Evolutionary conservation across 2,888 invertebrate species (phyloP).

Genomic region (Pollenia labialis): DNA sequence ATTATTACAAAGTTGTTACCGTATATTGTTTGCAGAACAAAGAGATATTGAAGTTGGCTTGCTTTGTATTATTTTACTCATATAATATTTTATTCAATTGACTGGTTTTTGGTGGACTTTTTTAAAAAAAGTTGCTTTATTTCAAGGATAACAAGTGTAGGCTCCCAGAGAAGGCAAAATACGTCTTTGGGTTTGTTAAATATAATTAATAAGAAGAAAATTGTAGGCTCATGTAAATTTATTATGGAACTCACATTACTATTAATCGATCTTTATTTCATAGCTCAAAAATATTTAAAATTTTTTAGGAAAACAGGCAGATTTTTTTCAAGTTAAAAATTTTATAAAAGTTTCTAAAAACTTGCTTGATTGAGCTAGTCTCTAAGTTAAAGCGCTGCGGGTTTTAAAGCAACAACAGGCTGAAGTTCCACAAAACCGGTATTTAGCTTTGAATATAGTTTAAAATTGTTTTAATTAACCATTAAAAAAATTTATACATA

Average conservation of each 20-base stretch:
- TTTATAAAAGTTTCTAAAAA: too few relatives aligned
- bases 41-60: constrained; percentile 33
- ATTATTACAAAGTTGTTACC: constrained; percentile 38
- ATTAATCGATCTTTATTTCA: neutral
- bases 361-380: too few relatives aligned
- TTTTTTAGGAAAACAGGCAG: too few relatives aligned
- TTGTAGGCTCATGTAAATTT: neutral
- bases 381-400: too few relatives aligned
- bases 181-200: neutral
- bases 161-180: neutral
- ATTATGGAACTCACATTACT: neutral
- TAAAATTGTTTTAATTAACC: too few relatives aligned
- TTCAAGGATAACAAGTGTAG: constrained; percentile 57
- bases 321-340: too few relatives aligned
- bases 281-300: too few relatives aligned
- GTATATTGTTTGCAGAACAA: constrained; percentile 35
- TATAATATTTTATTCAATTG: constrained; percentile 22
- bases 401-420: too few relatives aligned
- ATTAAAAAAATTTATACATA: too few relatives aligned
- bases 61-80: neutral
- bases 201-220: constrained; percentile 11
- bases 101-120: constrained; percentile 31
- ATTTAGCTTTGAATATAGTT: too few relatives aligned
- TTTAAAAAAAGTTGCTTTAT: neutral
- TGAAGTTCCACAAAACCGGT: too few relatives aligned